Percentiles rank a stretch among this genome's conserved stretches.
phyloP scores from a whole-genome alignment of 1,140 invertebrate genomes.

The Ooceraea biroi region DNA sequence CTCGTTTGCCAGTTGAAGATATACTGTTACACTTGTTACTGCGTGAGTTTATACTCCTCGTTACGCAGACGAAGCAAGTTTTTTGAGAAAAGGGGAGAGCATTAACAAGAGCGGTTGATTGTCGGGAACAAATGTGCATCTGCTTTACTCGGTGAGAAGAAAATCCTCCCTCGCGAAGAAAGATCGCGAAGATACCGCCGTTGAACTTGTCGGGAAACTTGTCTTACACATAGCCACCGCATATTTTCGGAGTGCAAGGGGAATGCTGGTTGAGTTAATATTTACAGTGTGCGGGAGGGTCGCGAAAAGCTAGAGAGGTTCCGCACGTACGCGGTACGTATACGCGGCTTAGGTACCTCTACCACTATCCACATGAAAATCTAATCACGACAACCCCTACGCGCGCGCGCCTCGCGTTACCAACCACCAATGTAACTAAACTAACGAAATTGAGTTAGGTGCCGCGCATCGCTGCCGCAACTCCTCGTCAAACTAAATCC shows the following conservation, averaged over 20 bases:
- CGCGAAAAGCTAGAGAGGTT: slow-evolving; percentile 45
- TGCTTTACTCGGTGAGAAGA: not conserved
- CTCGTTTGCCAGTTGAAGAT: slow-evolving; percentile 3
- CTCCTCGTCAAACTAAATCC: slow-evolving; percentile 82
- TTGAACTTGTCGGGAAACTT: slow-evolving; percentile 49
- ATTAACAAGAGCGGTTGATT: not conserved
- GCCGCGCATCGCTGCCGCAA: slow-evolving; percentile 77
- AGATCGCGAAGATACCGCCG: slow-evolving; percentile 15
- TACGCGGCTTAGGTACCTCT: slow-evolving; percentile 72
- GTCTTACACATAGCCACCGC: slow-evolving; percentile 60
- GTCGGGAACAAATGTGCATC: not conserved
- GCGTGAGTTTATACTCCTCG: not conserved
- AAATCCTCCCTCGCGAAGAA: not conserved
- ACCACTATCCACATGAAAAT: slow-evolving; percentile 82
- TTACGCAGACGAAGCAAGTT: not conserved
- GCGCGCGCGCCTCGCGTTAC: slow-evolving; percentile 79
- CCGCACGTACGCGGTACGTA: slow-evolving; percentile 62
- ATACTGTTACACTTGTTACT: not conserved
- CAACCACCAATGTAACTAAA: slow-evolving; percentile 84
- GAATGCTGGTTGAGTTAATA: slow-evolving; percentile 69
- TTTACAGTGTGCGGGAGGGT: slow-evolving; percentile 61
- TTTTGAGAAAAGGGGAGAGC: not conserved
- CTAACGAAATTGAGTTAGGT: slow-evolving; percentile 84
- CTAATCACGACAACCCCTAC: slow-evolving; percentile 82
- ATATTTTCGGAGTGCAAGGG: slow-evolving; percentile 61